Percentiles rank a stretch among this genome's conserved stretches.
phyloP scores from a whole-genome alignment of 2,797 vertebrate genomes.

The Danio tinwini region DNA sequence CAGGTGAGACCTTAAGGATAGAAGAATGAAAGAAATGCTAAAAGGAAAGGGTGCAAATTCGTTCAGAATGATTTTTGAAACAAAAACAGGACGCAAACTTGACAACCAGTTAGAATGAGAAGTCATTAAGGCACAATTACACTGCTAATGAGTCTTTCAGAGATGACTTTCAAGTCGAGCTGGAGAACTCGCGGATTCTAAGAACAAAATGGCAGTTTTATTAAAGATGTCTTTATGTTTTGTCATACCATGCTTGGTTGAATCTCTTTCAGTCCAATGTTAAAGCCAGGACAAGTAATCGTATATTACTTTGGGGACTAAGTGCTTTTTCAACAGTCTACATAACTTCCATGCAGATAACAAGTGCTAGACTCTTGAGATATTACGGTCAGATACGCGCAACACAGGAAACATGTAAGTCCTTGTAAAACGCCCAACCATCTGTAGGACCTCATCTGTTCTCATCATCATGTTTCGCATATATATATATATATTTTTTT shows the following conservation, averaged over 20 bases:
- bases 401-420: slow-evolving; percentile 33
- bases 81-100: slow-evolving; percentile 41
- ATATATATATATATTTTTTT: too few species aligned
- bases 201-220: slow-evolving; percentile 18
- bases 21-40: slow-evolving; percentile 1
- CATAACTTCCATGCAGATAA: slow-evolving; percentile 43
- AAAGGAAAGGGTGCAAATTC: slow-evolving; percentile 22
- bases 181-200: slow-evolving; percentile 18
- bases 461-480: slow-evolving; percentile 44
- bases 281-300: slow-evolving; percentile 34
- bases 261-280: neutral
- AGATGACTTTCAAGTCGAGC: slow-evolving; percentile 11
- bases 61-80: slow-evolving; percentile 44
- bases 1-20: slow-evolving; percentile 11
- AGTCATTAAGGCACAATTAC: slow-evolving; percentile 43
- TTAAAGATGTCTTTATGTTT: slow-evolving; percentile 23
- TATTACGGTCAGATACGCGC: slow-evolving; percentile 32
- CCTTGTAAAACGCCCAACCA: slow-evolving; percentile 40
- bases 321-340: slow-evolving; percentile 48
- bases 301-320: slow-evolving; percentile 46
- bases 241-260: slow-evolving; percentile 20
- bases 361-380: slow-evolving; percentile 47
- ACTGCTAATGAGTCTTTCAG: slow-evolving; percentile 55
- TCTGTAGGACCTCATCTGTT: slow-evolving; percentile 54
- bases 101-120: slow-evolving; percentile 38